phyloP scores from a whole-genome alignment of 2,113 vertebrate genomes.

The Connochaetes taurinus region DNA sequence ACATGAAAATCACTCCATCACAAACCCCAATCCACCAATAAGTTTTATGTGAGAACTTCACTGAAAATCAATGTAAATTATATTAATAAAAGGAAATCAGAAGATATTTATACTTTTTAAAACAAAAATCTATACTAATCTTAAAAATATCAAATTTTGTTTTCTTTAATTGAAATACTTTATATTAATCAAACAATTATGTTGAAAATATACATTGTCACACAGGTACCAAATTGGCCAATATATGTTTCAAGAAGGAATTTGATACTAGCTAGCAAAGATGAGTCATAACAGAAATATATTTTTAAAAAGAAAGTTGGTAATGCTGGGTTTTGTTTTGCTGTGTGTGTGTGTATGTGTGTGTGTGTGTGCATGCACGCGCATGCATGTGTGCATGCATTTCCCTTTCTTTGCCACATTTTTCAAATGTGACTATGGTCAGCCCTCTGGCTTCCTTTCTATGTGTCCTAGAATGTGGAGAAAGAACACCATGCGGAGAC shows the following conservation, averaged over 20 bases:
- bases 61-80: constrained; percentile 20
- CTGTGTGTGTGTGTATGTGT: not conserved
- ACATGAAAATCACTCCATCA: not conserved
- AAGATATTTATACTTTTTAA: not conserved
- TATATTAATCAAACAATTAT: constrained; percentile 26
- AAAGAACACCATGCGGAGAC: not conserved
- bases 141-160: not conserved
- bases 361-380: rapidly evolving
- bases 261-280: not conserved
- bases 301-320: not conserved
- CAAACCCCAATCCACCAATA: not conserved
- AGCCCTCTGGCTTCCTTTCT: not conserved
- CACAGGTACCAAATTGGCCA: not conserved
- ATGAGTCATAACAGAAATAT: not conserved
- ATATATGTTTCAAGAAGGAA: not conserved
- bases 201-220: not conserved
- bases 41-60: not conserved
- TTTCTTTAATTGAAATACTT: not conserved
- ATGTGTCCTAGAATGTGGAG: not conserved
- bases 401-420: constrained; percentile 31
- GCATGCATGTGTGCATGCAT: not conserved
- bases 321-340: not conserved
- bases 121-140: not conserved
- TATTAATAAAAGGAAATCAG: not conserved
- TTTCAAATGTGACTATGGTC: not conserved